Evolutionary conservation across 2,113 vertebrate species (phyloP).

Genomic region (Platysteira castanea): DNA sequence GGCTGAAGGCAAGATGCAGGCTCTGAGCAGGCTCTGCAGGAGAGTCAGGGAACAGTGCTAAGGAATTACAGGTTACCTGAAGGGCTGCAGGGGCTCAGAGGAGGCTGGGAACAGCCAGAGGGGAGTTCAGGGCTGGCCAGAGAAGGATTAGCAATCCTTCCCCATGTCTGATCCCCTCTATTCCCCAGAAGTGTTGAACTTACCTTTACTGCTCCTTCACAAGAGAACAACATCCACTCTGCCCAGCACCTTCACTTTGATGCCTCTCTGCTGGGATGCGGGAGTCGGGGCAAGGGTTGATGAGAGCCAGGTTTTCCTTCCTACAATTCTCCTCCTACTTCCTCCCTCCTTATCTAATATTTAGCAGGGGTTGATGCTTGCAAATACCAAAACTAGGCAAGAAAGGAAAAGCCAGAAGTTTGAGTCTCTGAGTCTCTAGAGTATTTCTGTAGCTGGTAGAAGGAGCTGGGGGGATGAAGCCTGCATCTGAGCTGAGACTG

Average conservation of each 20-base stretch:
- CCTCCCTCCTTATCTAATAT: background rate
- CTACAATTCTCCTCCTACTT: background rate
- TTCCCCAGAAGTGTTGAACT: background rate
- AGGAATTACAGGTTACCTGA: background rate
- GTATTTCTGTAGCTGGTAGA: background rate
- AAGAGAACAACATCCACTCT: background rate
- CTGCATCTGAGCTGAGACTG: background rate
- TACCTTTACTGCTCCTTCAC: background rate
- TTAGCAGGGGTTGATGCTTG: background rate
- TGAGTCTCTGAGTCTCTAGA: background rate
- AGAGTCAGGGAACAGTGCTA: background rate
- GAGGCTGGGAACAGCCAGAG: background rate
- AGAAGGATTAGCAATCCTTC: background rate
- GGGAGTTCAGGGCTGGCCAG: rapidly evolving
- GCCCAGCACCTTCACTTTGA: rapidly evolving
- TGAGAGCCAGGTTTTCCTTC: rapidly evolving
- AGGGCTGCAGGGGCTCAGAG: rapidly evolving
- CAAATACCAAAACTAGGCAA: background rate
- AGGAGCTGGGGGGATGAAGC: background rate
- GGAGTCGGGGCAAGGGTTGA: rapidly evolving
- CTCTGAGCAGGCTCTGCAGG: background rate
- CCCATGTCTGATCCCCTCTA: rapidly evolving
- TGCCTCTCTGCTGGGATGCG: rapidly evolving
- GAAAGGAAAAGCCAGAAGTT: background rate
- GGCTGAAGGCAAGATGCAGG: background rate